These are phyloP conservation scores for Apocrypta bakeri DNA, from an alignment of 1,140 invertebrate species.

Conservation along the genomic window DNA sequence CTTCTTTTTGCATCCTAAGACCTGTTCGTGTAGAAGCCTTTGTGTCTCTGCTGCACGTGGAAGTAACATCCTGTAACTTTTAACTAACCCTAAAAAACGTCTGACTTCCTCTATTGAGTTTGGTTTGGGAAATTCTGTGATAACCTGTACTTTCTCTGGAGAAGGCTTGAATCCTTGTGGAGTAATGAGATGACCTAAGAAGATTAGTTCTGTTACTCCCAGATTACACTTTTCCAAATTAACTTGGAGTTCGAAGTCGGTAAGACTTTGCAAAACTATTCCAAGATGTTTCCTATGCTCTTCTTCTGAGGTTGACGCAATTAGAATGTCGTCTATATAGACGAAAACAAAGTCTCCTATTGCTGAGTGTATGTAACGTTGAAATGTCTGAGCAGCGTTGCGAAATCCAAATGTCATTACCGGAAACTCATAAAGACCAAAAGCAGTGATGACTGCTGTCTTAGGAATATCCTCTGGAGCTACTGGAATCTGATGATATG, in stretches of 20 bases:
- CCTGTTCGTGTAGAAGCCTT: conserved; percentile 53
- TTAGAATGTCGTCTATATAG: conserved; percentile 53
- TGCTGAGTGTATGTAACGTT: conserved; percentile 12
- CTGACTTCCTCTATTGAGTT: conserved; percentile 42
- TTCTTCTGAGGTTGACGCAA: conserved; percentile 41
- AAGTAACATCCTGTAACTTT: conserved; percentile 55
- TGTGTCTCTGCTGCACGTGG: conserved; percentile 53
- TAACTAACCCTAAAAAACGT: conserved; percentile 56
- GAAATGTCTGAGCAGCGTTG: conserved; percentile 19
- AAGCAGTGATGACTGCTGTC: too few relatives aligned
- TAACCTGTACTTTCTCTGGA: conserved; percentile 24
- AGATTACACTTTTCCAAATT: conserved; percentile 42
- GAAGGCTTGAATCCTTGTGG: not conserved
- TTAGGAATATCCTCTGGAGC: too few relatives aligned
- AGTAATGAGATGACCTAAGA: not conserved
- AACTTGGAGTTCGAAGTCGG: not conserved
- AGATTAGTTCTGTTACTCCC: conserved; percentile 32
- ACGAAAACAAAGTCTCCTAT: conserved; percentile 41
- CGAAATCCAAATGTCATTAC: conserved; percentile 28
- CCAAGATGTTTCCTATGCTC: conserved; percentile 50
- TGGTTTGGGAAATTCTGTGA: conserved; percentile 48
- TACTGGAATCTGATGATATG: conserved; percentile 61
- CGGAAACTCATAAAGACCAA: not conserved
- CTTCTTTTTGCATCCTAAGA: conserved; percentile 54
- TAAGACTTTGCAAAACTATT: conserved; percentile 3